phyloP scores from a whole-genome alignment of 2,797 vertebrate genomes.

The Sebastes iracundus region DNA sequence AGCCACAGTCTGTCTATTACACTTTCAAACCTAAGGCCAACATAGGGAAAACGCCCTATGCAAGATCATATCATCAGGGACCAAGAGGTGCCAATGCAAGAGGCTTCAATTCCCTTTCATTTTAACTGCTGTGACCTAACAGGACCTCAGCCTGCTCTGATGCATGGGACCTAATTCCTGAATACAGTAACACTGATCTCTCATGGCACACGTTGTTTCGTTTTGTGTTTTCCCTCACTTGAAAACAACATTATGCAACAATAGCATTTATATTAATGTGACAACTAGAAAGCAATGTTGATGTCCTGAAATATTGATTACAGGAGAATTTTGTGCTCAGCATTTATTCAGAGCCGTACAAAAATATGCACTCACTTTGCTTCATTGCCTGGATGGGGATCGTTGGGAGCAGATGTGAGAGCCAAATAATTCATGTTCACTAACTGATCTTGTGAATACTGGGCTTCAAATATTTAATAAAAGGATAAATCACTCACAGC shows the following conservation, averaged over 20 bases:
- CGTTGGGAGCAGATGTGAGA: constrained; percentile 32
- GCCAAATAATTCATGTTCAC: constrained; percentile 39
- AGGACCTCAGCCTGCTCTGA: neutral
- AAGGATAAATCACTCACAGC: neutral
- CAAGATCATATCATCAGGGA: neutral
- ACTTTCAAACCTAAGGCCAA: neutral
- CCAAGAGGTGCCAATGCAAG: neutral
- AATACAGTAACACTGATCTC: neutral
- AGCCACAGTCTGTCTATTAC: constrained; percentile 3
- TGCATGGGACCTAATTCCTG: neutral
- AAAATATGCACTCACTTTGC: constrained; percentile 13
- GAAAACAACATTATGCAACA: constrained; percentile 30
- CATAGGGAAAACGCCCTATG: neutral
- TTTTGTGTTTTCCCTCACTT: neutral
- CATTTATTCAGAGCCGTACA: constrained; percentile 29
- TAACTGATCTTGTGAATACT: constrained; percentile 13
- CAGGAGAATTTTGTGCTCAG: constrained; percentile 14
- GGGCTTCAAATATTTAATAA: constrained; percentile 14
- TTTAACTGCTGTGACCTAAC: neutral
- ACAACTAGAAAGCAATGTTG: constrained; percentile 16
- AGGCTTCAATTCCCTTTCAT: neutral
- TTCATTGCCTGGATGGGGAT: constrained; percentile 5
- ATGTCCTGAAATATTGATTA: constrained; percentile 45
- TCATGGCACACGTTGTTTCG: neutral
- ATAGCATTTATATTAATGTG: constrained; percentile 40